A percentile compares a stretch with the other conserved stretches of the same genome.
phyloP scores from a whole-genome alignment of 2,888 invertebrate genomes.

The Euclidia mi region DNA sequence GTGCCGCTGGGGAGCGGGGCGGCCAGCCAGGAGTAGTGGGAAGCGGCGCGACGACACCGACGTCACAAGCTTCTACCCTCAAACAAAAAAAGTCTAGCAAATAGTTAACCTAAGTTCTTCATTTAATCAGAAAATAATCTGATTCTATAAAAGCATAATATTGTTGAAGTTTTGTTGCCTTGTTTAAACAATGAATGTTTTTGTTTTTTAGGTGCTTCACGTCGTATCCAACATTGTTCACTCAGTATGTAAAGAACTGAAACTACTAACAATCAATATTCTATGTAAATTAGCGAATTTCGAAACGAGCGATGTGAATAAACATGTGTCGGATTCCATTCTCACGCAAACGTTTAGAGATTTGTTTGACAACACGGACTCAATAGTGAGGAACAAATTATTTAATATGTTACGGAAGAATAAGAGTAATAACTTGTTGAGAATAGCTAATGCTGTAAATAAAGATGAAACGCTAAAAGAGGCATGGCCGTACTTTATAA shows the following conservation, averaged over 20 bases:
- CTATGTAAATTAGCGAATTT: constrained; percentile 65
- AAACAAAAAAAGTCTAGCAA: no score
- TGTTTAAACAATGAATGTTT: constrained; percentile 11
- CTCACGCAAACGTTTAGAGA: constrained; percentile 56
- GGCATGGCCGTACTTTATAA: constrained; percentile 50
- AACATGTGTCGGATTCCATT: constrained; percentile 47
- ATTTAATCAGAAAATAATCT: no score
- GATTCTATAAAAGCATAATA: no score
- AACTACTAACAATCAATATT: constrained; percentile 64
- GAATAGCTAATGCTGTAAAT: constrained; percentile 49
- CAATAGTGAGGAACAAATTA: constrained; percentile 57
- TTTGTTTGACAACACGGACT: constrained; percentile 58
- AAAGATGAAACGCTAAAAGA: constrained; percentile 55
- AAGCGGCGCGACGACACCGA: no score
- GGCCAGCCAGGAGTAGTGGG: no score
- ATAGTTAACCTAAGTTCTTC: no score
- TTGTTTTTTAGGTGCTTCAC: constrained; percentile 70
- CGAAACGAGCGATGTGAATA: constrained; percentile 56
- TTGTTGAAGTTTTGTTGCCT: no score
- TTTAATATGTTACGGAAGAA: constrained; percentile 48
- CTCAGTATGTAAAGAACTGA: constrained; percentile 68
- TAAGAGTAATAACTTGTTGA: constrained; percentile 51
- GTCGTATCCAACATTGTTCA: constrained; percentile 64
- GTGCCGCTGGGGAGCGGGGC: no score
- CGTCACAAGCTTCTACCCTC: no score